Evolutionary conservation across 2,888 invertebrate species (phyloP).

Genomic region (Dolichomitus sp.): DNA sequence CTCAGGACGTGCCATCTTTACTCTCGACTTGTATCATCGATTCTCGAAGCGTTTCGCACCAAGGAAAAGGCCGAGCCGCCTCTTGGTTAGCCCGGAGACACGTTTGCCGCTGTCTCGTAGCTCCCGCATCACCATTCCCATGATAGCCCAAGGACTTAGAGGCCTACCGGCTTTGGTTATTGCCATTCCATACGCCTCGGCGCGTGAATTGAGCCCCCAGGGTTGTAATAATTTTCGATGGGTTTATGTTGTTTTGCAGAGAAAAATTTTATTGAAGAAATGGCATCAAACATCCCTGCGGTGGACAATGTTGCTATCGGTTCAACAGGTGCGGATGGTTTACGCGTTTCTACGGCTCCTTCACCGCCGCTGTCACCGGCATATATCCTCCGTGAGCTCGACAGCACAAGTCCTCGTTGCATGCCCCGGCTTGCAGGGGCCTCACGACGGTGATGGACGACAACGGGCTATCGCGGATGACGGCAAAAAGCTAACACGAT

Average conservation of each 20-base stretch:
- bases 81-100: neutral
- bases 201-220: conserved; percentile 49
- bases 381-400: conserved; percentile 18
- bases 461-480: conserved; percentile 69
- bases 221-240: conserved; percentile 9
- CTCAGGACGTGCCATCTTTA: conserved; percentile 36
- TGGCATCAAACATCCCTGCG: neutral
- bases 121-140: conserved; percentile 5
- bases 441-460: conserved; percentile 71
- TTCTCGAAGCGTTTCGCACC: conserved; percentile 47
- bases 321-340: conserved; percentile 50
- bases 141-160: conserved; percentile 12
- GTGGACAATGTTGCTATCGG: conserved; percentile 3
- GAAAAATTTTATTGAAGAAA: neutral
- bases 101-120: conserved; percentile 6
- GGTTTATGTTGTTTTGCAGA: conserved; percentile 21
- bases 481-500: conserved; percentile 74
- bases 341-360: conserved; percentile 44
- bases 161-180: neutral
- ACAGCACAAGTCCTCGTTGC: conserved; percentile 29
- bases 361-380: conserved; percentile 14
- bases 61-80: conserved; percentile 17
- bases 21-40: conserved; percentile 48
- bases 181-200: neutral
- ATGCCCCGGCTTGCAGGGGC: conserved; percentile 7